phyloP scores from a whole-genome alignment of 1,140 invertebrate genomes.

The Orussus abietinus region DNA sequence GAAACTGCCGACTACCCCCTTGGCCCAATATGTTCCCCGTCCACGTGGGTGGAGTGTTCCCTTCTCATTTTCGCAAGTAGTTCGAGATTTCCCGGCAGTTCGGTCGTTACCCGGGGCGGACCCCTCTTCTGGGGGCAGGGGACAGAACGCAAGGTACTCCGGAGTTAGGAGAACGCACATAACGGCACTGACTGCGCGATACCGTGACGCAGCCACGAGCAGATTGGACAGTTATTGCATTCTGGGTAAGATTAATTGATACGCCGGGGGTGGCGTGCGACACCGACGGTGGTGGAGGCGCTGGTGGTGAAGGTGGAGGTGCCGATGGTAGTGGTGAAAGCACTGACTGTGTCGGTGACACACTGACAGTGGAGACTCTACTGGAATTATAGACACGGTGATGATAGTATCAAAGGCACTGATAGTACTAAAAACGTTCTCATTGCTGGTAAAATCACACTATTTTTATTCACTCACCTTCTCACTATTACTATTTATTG shows the following conservation, averaged over 20 bases:
- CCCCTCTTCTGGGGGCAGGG: slow-evolving; percentile 3
- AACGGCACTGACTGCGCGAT: slow-evolving; percentile 40
- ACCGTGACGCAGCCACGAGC: slow-evolving; percentile 45
- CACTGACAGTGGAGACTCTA: not conserved
- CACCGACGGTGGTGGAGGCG: slow-evolving; percentile 17
- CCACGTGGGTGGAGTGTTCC: not conserved
- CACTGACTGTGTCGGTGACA: not conserved
- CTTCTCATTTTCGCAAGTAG: slow-evolving; percentile 22
- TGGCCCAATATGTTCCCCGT: slow-evolving; percentile 47
- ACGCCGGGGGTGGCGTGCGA: slow-evolving; percentile 33
- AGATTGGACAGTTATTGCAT: slow-evolving; percentile 57
- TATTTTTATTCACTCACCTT: too few species aligned
- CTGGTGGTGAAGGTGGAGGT: slow-evolving; percentile 4
- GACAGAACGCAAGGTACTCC: slow-evolving; percentile 5
- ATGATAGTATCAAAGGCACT: slow-evolving; percentile 4
- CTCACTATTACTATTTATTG: too few species aligned
- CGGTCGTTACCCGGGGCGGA: slow-evolving; percentile 3
- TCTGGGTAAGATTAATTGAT: slow-evolving; percentile 55
- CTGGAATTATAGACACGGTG: not conserved
- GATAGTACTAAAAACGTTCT: too few species aligned
- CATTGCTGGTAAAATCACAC: too few species aligned
- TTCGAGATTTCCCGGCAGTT: slow-evolving; percentile 34
- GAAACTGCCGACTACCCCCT: slow-evolving; percentile 38
- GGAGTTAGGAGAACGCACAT: slow-evolving; percentile 24
- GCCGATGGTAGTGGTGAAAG: slow-evolving; percentile 3